These are phyloP conservation scores for Ophonus ardosiacus DNA, from an alignment of 2,888 invertebrate species.

Conservation along the genomic window DNA sequence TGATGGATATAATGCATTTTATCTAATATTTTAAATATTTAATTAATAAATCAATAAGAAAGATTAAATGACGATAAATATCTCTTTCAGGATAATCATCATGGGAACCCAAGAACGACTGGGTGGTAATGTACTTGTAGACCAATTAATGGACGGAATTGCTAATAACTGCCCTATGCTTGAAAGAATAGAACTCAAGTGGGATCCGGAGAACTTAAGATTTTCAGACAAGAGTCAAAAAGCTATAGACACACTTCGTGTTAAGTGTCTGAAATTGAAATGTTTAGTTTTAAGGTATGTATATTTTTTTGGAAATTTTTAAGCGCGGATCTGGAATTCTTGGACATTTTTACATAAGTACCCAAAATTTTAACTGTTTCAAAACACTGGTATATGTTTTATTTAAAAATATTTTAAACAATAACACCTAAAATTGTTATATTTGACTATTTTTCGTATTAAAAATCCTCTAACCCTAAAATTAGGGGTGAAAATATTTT, in stretches of 20 bases:
- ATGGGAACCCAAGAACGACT: constrained; percentile 98
- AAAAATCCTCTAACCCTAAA: too few species aligned
- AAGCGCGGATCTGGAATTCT: neutral
- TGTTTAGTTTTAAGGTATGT: constrained; percentile 93
- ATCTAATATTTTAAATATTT: too few species aligned
- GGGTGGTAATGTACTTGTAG: constrained; percentile 97
- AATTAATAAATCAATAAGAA: neutral
- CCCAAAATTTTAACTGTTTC: neutral
- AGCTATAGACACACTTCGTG: constrained; percentile 97
- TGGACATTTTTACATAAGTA: neutral
- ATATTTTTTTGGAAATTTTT: neutral
- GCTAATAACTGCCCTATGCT: constrained; percentile 93
- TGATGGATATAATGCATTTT: too few species aligned
- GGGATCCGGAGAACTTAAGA: constrained; percentile 99
- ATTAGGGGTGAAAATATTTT: neutral
- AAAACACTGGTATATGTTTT: neutral
- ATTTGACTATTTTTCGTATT: too few species aligned
- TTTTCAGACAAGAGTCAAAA: constrained; percentile 99
- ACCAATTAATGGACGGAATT: constrained; percentile 98
- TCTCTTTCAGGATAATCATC: constrained; percentile 88
- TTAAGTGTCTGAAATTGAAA: constrained; percentile 94
- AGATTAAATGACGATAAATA: neutral
- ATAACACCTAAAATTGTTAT: too few species aligned
- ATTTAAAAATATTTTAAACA: neutral
- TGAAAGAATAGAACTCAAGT: constrained; percentile 95